Evolutionary conservation across 2,888 invertebrate species (phyloP).

Genomic region (Rotaria socialis): DNA sequence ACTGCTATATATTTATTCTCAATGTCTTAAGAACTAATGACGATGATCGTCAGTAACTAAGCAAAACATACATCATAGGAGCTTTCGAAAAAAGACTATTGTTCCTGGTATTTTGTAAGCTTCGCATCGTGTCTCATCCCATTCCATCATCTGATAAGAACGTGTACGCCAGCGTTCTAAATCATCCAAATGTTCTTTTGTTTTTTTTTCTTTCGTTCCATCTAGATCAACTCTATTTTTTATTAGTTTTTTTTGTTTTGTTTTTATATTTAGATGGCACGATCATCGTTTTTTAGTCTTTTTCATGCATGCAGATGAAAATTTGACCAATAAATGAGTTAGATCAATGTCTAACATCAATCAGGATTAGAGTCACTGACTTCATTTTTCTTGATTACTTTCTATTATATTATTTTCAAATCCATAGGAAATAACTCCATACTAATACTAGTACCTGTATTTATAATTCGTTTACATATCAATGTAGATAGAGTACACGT

Average conservation of each 20-base stretch:
- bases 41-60: background rate
- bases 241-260: background rate
- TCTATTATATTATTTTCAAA: background rate
- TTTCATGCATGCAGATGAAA: background rate
- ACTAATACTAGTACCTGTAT: too few species aligned
- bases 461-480: too few species aligned
- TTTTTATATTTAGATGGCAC: background rate
- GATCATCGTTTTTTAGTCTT: background rate
- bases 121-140: background rate
- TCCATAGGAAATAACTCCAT: too few species aligned
- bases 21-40: background rate
- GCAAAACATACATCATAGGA: background rate
- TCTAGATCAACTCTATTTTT: background rate
- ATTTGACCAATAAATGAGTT: background rate
- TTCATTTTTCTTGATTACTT: background rate
- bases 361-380: background rate
- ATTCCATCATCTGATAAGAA: constrained; percentile 10
- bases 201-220: background rate
- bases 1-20: background rate
- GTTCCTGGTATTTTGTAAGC: background rate
- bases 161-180: background rate
- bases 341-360: background rate
- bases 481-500: too few species aligned
- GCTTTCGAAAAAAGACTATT: background rate
- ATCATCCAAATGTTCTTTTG: background rate